phyloP scores from a whole-genome alignment of 2,888 invertebrate species.

The Beris morrisii region DNA sequence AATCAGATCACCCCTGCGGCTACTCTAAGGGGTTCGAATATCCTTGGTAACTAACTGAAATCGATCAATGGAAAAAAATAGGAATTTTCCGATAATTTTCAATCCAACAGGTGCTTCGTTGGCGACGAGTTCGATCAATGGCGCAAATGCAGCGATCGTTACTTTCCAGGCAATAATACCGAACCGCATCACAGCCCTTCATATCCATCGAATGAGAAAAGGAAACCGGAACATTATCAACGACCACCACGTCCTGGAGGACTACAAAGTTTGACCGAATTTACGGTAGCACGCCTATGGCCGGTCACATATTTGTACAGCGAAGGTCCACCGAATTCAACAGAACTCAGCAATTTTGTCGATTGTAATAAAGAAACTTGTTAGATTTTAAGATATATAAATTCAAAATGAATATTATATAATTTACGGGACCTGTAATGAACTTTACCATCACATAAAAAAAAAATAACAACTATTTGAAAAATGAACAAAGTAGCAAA shows the following conservation, averaged over 20 bases:
- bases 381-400: constrained; percentile 14
- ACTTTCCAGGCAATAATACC: constrained; percentile 63
- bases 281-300: constrained; percentile 64
- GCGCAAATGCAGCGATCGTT: constrained; percentile 84
- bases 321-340: constrained; percentile 75
- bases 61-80: constrained; percentile 1
- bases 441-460: not conserved
- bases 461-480: not conserved
- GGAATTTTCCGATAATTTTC: not conserved
- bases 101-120: constrained; percentile 73
- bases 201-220: constrained; percentile 40
- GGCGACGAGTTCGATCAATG: constrained; percentile 77
- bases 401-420: not conserved
- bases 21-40: constrained; percentile 80
- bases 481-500: too few relatives aligned
- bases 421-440: not conserved
- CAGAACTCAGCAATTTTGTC: constrained; percentile 58
- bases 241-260: constrained; percentile 54
- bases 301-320: constrained; percentile 81
- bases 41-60: constrained; percentile 66
- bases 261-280: constrained; percentile 53
- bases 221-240: constrained; percentile 48
- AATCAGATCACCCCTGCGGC: constrained; percentile 80
- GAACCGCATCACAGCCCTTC: constrained; percentile 39
- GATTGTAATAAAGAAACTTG: constrained; percentile 57